phyloP scores from a whole-genome alignment of 2,113 vertebrate species.

The Lampris incognitus region DNA sequence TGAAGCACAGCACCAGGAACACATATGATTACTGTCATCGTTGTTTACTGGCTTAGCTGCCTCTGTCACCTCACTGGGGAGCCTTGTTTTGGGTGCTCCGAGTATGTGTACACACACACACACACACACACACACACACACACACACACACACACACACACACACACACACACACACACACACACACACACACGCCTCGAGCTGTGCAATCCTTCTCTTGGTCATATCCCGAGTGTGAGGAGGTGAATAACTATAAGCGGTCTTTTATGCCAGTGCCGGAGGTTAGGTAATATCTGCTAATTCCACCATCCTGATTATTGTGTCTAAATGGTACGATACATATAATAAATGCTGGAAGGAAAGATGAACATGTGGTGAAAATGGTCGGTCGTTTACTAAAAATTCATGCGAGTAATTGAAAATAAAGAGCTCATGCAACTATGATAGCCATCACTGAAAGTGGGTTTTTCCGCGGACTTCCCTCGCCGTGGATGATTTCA shows the following conservation, averaged over 20 bases:
- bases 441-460: too few relatives aligned
- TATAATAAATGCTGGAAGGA: slow-evolving; percentile 4
- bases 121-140: not conserved
- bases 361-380: not conserved
- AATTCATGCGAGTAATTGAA: too few relatives aligned
- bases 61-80: slow-evolving; percentile 70
- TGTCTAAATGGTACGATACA: slow-evolving; percentile 9
- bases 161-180: not conserved
- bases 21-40: slow-evolving; percentile 81
- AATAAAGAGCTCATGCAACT: too few relatives aligned
- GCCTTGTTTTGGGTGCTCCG: slow-evolving; percentile 64
- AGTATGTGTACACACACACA: slow-evolving; percentile 17
- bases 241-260: not conserved
- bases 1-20: slow-evolving; percentile 78
- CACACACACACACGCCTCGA: slow-evolving; percentile 31
- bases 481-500: too few relatives aligned
- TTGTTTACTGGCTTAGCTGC: slow-evolving; percentile 71
- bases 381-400: too few relatives aligned
- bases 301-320: not conserved
- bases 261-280: not conserved
- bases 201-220: slow-evolving; percentile 26
- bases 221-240: slow-evolving; percentile 31
- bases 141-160: not conserved
- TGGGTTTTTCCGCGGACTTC: too few relatives aligned
- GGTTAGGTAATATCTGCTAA: not conserved